Base-by-base conservation (phyloP, 2,113 vertebrate genomes). In the Pterophyllum scalare region DNA sequence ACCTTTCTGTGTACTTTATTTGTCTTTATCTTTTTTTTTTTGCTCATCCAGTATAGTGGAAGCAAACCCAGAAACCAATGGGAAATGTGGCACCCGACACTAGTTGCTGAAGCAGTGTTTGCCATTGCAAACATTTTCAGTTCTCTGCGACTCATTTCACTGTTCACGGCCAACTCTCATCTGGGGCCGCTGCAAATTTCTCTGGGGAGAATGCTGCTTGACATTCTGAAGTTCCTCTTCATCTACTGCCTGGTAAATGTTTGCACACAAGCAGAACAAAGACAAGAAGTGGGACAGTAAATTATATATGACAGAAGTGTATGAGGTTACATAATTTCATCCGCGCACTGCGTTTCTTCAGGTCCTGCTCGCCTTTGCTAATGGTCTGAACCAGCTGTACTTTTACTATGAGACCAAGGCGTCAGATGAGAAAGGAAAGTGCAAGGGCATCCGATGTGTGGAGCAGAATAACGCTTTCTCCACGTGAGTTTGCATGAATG, bases 191-290 rank as follows among this genome's bases (percentile, higher is more conserved):
- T 99, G 92, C 98, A 99, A 96, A 99, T 99, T 81, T 99, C 98
- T 60, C 95, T 99, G 85, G 98, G 98, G 65, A 96, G 98, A 80
- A 99, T 99, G 98, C 96, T 99, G 85, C 96, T 99, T 22, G 98
- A 99, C 96, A 99, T 99, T 93, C 97, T 99, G 86, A 99, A 99
- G 94, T 99, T 99, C 94, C 98, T 99, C 93, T 99, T 99, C 95
- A 99, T 99, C 96, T 99, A 99, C 94, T 99, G 98, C 64, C 96
- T 99, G 96, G 98, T 99, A 89, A 82, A 57, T 19, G 1, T 56
- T 52, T 72, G 6, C 5, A 15, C 28, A 31, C 76, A 38, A 17
- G n/a, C 2, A 3, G 22, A 46, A 83, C 52, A 57, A 26, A n/a
- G 17, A 79, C 9, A 20, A 14, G 35, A 35, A 22, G 35, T 24